Evolutionary conservation across 2,888 invertebrate species (phyloP), one percentile per base, ranked within the genome.

Genomic region (Meloe dianella): DNA sequence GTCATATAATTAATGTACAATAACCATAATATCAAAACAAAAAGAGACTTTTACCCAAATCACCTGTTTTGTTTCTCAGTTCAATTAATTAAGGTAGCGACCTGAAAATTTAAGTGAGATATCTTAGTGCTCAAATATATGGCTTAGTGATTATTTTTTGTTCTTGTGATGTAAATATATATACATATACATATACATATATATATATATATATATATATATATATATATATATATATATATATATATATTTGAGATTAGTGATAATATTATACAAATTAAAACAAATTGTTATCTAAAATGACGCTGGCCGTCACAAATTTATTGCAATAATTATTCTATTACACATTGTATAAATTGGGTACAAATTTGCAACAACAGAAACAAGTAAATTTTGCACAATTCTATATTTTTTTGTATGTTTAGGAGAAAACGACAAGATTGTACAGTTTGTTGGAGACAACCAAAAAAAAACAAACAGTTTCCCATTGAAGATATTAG

Each of bases 1-100:
- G 20, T 14, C 27, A n/a, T 29, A 12, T 27, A 47, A 17, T 54
- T 27, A 17, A 30, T 57, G 41, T 61, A 47, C 56, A 65, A 57
- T 65, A 56, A 41, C n/a, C n/a, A 22, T 4, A 20, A 47, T 60
- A 60, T 60, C 35, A 47, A 47, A 47, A 41, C 3, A 9, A 5
- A 32, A 38, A 20, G 14, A 17, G n/a, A 41, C n/a, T 32, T 6
- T 7, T 32, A 9, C 8, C 7, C 2, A 10, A 32, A 41, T 14
- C 35, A 10, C 14, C 29, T 30, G 30, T 30, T 30, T 30, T n/a
- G 17, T 17, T 41, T 41, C 41, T 41, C 17, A 17, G 7, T 7
- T n/a, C 22, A 5, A 17, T 17, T 41, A 41, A 41, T 1, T 41
- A 5, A n/a, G 1, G 5, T 41, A 41, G 41, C 41, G 7, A 41